These are phyloP conservation scores for Doryteuthis pealeii DNA, from an alignment of 1,140 invertebrate species.

Conservation along the genomic window DNA sequence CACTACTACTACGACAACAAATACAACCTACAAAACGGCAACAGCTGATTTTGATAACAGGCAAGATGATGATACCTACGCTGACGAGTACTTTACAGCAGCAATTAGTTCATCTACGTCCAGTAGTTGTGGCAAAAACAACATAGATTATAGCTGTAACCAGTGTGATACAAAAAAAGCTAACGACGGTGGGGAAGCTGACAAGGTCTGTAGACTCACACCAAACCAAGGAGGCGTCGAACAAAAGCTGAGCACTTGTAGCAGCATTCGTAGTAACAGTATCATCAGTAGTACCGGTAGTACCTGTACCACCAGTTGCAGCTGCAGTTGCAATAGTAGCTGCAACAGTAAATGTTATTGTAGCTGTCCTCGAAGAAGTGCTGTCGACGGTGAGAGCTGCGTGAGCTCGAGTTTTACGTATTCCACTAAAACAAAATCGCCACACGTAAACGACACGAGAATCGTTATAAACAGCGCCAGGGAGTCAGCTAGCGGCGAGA, in stretches of 20 bases:
- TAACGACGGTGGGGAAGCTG: neutral
- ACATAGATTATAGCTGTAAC: neutral
- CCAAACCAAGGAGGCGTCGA: neutral
- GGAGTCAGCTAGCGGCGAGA: neutral
- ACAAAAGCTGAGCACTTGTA: neutral
- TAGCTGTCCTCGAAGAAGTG: neutral
- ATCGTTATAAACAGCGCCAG: neutral
- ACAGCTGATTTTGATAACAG: neutral
- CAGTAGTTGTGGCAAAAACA: neutral
- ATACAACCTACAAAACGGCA: neutral
- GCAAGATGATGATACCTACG: too few species aligned
- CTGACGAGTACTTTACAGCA: neutral
- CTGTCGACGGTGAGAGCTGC: neutral
- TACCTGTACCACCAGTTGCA: constrained; percentile 1
- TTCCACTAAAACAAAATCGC: neutral
- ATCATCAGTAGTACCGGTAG: neutral
- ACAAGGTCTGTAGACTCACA: neutral
- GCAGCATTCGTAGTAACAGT: neutral
- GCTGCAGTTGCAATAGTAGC: constrained; percentile 14
- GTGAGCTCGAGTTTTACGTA: neutral
- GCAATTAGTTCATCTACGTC: neutral
- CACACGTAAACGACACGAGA: neutral
- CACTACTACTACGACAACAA: neutral
- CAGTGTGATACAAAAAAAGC: neutral
- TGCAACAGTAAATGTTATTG: neutral